Base-by-base conservation (phyloP, 2,888 invertebrate genomes). In the Archaeoteleia sp. region DNA sequence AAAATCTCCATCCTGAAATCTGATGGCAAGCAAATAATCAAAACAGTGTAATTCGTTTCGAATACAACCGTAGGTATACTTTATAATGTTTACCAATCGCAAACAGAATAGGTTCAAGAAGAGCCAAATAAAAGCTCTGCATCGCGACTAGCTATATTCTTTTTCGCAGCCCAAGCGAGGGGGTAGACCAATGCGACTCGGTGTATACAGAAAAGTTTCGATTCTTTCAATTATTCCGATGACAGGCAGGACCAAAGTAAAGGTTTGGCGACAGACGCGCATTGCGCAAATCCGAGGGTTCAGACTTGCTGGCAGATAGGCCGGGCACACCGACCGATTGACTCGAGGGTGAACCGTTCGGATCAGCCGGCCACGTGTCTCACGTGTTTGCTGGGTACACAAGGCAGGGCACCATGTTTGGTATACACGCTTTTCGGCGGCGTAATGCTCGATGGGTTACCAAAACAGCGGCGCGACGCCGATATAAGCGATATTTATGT, bases 401-500 rank as follows among this genome's bases (percentile, higher is more conserved):
- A 84, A 53, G 53, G 39, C 46, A 42, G 67, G 73, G 73, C 75
- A 74, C 78, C 77, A 76, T 80, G 80, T 81, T 81, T 79, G 78
- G 79, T 78, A 79, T 78, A 82, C 79, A 82, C 74, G 74, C 74
- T 71, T 60, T 73, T 71, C 75, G 74, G 74, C 73, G 75, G 76
- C 80, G 81, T 79, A 82, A 83, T 83, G 81, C 83, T 79, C 80
- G 78, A 84, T 80, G 82, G 84, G 83, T 83, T 84, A 78, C 83
- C 83, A 84, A 84, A 85, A 85, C 83, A 84, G 79, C 79, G 82
- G 75, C 81, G 78, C 81, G 76, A 77, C 74, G 82, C 78, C 78
- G 71, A 77, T 80, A 85, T 82, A 83, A 84, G 80, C 85, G 84
- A 85, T 85, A 85, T 84, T 85, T 84, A 83, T 84, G 84, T 82